Percentiles rank a stretch among this genome's conserved stretches.
Evolutionary conservation across 2,888 invertebrate genomes (phyloP).

Genomic region (Drosophila demipolita): DNA sequence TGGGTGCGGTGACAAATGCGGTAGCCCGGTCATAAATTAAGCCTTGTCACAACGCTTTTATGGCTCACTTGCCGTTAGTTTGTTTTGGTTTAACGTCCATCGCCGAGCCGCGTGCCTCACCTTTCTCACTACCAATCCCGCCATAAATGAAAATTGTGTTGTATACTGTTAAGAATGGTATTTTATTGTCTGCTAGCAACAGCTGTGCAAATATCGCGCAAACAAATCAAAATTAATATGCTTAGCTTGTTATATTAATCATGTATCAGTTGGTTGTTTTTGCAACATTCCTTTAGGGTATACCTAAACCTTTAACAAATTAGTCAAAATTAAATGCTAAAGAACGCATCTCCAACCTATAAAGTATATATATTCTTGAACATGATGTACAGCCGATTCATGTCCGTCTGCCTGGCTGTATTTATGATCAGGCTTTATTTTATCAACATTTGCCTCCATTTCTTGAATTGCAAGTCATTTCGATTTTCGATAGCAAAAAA

Average conservation of each 20-base stretch:
- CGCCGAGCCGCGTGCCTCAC: not conserved
- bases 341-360: no score
- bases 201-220: conserved; percentile 17
- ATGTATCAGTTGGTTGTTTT: not conserved
- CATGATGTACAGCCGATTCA: no score
- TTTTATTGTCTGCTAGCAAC: conserved; percentile 6
- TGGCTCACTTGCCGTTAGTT: conserved; percentile 57
- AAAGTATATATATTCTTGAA: no score
- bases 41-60: conserved; percentile 61
- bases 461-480: no score
- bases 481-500: no score
- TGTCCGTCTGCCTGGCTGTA: no score
- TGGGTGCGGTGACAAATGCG: not conserved
- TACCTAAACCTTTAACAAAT: no score
- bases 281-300: not conserved
- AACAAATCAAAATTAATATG: conserved; percentile 17
- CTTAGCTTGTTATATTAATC: conserved; percentile 6
- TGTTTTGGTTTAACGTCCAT: conserved; percentile 55
- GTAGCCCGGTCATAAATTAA: conserved; percentile 66
- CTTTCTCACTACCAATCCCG: not conserved
- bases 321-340: no score
- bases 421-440: no score
- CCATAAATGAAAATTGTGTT: conserved; percentile 24
- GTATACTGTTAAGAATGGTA: conserved; percentile 6
- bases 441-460: no score